phyloP scores from a whole-genome alignment of 92 coral and sea anemone species.

The Palythoa grandis region DNA sequence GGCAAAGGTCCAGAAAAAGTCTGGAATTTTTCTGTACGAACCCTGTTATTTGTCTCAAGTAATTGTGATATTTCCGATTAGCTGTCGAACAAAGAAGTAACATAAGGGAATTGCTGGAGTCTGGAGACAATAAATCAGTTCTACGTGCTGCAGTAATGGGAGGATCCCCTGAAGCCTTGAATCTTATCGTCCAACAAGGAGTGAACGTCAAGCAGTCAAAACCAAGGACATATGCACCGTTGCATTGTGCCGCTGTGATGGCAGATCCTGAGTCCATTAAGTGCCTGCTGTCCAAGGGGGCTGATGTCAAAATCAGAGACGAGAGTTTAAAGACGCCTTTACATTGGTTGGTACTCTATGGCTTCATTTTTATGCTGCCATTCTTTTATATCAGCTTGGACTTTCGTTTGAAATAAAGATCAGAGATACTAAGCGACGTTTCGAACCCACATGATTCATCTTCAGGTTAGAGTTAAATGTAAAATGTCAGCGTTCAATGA shows the following conservation, averaged over 20 bases:
- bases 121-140: neutral
- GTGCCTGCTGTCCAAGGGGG: conserved; percentile 22
- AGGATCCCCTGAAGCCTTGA: neutral
- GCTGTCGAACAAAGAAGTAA: conserved; percentile 24
- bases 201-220: neutral
- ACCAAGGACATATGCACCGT: neutral
- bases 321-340: neutral
- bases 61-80: neutral
- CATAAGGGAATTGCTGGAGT: conserved; percentile 10
- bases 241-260: conserved; percentile 18
- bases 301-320: conserved; percentile 11
- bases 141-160: neutral
- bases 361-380: too few relatives aligned
- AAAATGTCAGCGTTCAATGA: too few relatives aligned
- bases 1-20: too few relatives aligned
- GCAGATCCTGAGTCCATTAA: neutral
- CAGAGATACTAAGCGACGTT: too few relatives aligned
- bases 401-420: too few relatives aligned
- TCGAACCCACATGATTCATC: too few relatives aligned
- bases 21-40: too few relatives aligned
- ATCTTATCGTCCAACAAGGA: neutral
- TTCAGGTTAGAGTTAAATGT: too few relatives aligned
- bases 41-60: neutral
- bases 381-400: too few relatives aligned
- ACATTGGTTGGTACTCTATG: conserved; percentile 15